Evolutionary conservation across 2,888 invertebrate genomes (phyloP), one percentile per base, ranked within the genome.

Genomic region (Erynnis tages): DNA sequence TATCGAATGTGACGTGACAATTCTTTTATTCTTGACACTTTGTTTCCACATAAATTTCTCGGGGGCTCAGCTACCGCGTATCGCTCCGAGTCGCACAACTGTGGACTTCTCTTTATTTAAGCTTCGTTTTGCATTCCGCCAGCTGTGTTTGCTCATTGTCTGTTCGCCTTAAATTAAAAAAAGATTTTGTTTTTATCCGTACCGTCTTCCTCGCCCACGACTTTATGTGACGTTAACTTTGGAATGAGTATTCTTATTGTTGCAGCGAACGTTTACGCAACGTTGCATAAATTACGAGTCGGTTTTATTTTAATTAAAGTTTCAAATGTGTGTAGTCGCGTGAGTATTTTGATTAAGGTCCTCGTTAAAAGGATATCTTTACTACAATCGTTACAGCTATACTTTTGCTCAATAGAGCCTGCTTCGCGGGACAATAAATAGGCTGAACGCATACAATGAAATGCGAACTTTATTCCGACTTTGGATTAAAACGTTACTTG

Each of bases 111-210:
- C 48, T 54, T 48, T 48, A 48, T 54, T 54, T 47, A 46, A 62
- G 63, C 61, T 72, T 84, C 78, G 76, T 87, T 88, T 89, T 87
- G 83, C 86, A 87, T 89, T 86, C 87, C 78, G 60, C 79, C 85
- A 85, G 79, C 83, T 85, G 83, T 82, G 84, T 85, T 87, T 82
- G 85, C 78, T 88, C 88, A 86, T 87, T 87, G 88, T 87, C 84
- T 85, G 79, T 73, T 73, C 70, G 74, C 63, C 78, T 87, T 81
- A 81, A 85, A 82, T 82, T 79, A 76, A 83, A 84, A 67, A 82
- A 82, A 76, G 68, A 72, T 71, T 79, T 71, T 68, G 71, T 78
- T 82, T 83, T 82, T 79, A 76, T 81, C 76, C 66, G 66, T 70
- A 66, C 71, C 73, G 82, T 85, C 80, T 75, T 73, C 71, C 67